Conservation (phyloP, 2,888 invertebrate species). For the Nemapogon koenigi region DNA sequence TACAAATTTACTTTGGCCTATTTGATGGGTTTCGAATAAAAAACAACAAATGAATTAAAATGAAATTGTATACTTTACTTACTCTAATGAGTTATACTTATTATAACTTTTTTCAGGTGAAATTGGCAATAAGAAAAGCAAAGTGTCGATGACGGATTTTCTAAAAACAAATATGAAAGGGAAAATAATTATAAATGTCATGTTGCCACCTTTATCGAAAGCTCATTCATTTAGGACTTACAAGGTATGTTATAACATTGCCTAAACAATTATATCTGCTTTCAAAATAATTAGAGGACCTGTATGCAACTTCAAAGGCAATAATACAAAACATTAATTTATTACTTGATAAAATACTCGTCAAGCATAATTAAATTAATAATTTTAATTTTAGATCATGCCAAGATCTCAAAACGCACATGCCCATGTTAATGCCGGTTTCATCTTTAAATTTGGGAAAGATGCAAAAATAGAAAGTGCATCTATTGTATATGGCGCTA, state of each 20-base stretch:
- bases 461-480: constrained; percentile 44
- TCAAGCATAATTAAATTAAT: too few relatives aligned
- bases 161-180: constrained; percentile 68
- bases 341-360: too few relatives aligned
- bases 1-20: too few relatives aligned
- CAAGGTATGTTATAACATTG: constrained; percentile 70
- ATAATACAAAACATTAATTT: too few relatives aligned
- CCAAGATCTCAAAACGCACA: constrained; percentile 79
- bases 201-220: constrained; percentile 60
- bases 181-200: constrained; percentile 68
- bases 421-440: constrained; percentile 79
- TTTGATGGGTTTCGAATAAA: too few relatives aligned
- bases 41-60: too few relatives aligned
- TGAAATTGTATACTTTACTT: too few relatives aligned
- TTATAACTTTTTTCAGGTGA: constrained; percentile 34
- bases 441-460: constrained; percentile 64
- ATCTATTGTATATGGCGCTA: constrained; percentile 50
- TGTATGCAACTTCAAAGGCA: too few relatives aligned
- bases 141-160: constrained; percentile 57
- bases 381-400: constrained; percentile 73
- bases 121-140: constrained; percentile 19
- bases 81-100: too few relatives aligned
- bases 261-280: too few relatives aligned
- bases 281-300: too few relatives aligned
- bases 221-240: constrained; percentile 67